Evolutionary conservation across 2,113 vertebrate species (phyloP).

Genomic region (Microcebus tavaratra): DNA sequence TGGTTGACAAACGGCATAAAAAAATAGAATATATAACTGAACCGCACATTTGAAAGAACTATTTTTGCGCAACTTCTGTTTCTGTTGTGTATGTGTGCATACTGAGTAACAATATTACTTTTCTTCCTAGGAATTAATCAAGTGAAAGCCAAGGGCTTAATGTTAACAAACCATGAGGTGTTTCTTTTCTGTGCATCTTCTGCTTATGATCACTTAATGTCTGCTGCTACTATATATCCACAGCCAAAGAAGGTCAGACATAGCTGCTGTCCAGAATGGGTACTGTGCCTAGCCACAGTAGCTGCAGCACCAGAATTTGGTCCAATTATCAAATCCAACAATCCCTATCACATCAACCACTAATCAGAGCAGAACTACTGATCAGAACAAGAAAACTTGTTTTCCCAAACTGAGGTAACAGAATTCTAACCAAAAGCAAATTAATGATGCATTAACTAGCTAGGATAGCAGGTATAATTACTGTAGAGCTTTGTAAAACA

Average conservation of each 20-base stretch:
- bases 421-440: slow-evolving; percentile 22
- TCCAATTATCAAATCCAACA: background rate
- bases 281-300: background rate
- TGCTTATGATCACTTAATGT: background rate
- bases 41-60: background rate
- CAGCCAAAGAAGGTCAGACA: background rate
- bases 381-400: background rate
- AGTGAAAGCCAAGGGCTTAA: slow-evolving; percentile 3
- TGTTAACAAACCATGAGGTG: background rate
- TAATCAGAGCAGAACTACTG: background rate
- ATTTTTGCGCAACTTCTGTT: slow-evolving; percentile 16
- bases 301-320: background rate
- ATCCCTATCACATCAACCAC: background rate
- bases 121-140: slow-evolving; percentile 11
- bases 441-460: background rate
- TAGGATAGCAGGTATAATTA: background rate
- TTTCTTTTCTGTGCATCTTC: background rate
- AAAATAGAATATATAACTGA: background rate
- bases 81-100: background rate
- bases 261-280: no score
- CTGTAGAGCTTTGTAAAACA: background rate
- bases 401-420: background rate
- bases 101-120: background rate
- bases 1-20: background rate
- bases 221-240: background rate